phyloP scores from a whole-genome alignment of 37 sponge, comb jelly and placozoan genomes.

The Cliona cf. orientalis region DNA sequence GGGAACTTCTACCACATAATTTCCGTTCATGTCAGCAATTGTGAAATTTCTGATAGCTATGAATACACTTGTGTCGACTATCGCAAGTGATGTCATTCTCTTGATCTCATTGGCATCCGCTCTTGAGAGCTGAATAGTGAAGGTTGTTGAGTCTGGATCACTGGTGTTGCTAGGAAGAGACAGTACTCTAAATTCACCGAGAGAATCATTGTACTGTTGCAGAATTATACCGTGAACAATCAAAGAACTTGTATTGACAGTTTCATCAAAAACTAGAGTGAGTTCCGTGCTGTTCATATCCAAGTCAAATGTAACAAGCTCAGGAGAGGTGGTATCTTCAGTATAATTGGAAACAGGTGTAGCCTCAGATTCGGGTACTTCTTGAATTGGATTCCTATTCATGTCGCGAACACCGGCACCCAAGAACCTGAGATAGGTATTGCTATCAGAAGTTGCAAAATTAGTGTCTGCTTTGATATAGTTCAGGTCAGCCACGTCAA shows the following conservation, averaged over 20 bases:
- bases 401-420: constrained; percentile 65
- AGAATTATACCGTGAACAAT: constrained; percentile 61
- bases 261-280: constrained; percentile 81
- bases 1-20: constrained; percentile 36
- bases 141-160: constrained; percentile 37
- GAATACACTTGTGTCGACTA: constrained; percentile 26
- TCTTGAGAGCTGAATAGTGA: constrained; percentile 47
- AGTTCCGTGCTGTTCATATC: constrained; percentile 64
- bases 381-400: constrained; percentile 66
- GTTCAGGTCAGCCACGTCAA: constrained; percentile 64
- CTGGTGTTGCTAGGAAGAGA: constrained; percentile 38
- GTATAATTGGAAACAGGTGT: constrained; percentile 50
- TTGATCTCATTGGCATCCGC: constrained; percentile 86
- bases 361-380: constrained; percentile 32
- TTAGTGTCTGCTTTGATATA: constrained; percentile 48
- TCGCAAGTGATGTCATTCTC: constrained; percentile 68
- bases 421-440: constrained; percentile 53
- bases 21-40: constrained; percentile 86
- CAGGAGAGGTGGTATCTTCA: constrained; percentile 68
- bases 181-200: constrained; percentile 54
- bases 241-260: constrained; percentile 77
- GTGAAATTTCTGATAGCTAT: constrained; percentile 64
- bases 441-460: constrained; percentile 27
- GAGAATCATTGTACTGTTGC: constrained; percentile 55
- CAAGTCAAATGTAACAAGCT: constrained; percentile 64